Evolutionary conservation across 2,888 invertebrate genomes (phyloP), one percentile per base, ranked within the genome.

Genomic region (Hirudinaria manillensis): DNA sequence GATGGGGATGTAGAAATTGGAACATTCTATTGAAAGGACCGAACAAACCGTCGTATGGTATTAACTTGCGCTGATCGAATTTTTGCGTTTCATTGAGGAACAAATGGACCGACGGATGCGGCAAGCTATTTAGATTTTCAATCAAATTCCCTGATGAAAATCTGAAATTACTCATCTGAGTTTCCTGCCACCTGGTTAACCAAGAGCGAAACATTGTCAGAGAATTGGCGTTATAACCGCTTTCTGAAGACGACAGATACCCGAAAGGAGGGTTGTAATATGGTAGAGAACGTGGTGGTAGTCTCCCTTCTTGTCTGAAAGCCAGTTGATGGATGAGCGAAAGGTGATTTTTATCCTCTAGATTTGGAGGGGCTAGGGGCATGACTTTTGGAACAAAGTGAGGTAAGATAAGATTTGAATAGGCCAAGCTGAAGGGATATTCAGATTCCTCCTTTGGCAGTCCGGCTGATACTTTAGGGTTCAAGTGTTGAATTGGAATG

Each of bases 401-500:
- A 16, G 45, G 45, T 45, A 45, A 45, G 3, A 45, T 45, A 45
- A 45, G 45, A 10, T 7, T 10, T 45, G 45, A 45, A 45, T 45
- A 45, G 16, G 45, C 45, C 10, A 45, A 45, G 45, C 45, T 45
- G 45, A 45, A 45, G 13, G 45, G 45, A 16, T 45, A 45, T 45
- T 45, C 45, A 45, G 16, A 16, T 45, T 45, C 45, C 10, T 45
- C 13, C 45, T 10, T 16, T 45, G 45, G 45, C 10, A 45, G 19
- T 27, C 29, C 61, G n/a, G 61, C 13, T 61, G 29, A 27, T n/a
- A 29, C 7, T 61, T 61, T 61, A 24, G 61, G 29, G 61, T 27
- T 24, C 24, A 61, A 29, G 29, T 61, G 61, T 27, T 61, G 61
- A n/a, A n/a, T n/a, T 61, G 61, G 61, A 24, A 61, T 61, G 61